Percentiles rank a stretch among this genome's conserved stretches.
Conservation (phyloP, 2,797 vertebrate genomes). For the Coreius guichenoti region DNA sequence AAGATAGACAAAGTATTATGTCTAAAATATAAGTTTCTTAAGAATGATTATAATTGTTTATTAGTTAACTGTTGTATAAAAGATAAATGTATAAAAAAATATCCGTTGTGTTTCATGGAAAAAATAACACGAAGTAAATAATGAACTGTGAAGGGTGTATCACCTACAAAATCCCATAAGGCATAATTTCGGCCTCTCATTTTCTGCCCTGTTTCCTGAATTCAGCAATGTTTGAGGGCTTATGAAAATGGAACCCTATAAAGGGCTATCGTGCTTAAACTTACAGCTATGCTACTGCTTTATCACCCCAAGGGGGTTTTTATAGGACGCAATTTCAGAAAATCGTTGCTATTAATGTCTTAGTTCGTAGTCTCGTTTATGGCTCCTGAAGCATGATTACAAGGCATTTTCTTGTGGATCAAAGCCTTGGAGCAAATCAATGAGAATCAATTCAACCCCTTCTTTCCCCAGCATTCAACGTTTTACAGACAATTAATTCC, state of each 20-base stretch:
- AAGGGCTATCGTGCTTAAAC: slow-evolving; percentile 35
- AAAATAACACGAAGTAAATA: not conserved
- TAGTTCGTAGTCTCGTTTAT: slow-evolving; percentile 47
- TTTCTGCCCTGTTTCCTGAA: slow-evolving; percentile 2
- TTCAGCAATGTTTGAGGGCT: slow-evolving; percentile 16
- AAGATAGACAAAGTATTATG: not conserved
- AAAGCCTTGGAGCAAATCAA: slow-evolving; percentile 59
- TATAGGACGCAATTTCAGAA: slow-evolving; percentile 42
- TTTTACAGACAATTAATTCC: slow-evolving; percentile 61
- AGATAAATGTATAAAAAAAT: not conserved
- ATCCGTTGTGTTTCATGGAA: not conserved
- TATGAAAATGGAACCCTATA: slow-evolving; percentile 23
- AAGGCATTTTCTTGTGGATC: slow-evolving; percentile 61
- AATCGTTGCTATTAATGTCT: slow-evolving; percentile 42
- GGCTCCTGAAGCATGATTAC: slow-evolving; percentile 56
- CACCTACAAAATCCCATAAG: not conserved
- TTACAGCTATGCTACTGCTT: slow-evolving; percentile 27
- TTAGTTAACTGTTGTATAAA: slow-evolving; percentile 1
- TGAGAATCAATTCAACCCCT: slow-evolving; percentile 60
- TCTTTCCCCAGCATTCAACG: slow-evolving; percentile 44
- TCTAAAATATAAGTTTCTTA: not conserved
- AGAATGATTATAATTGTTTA: not conserved
- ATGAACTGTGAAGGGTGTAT: not conserved
- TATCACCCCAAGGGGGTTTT: slow-evolving; percentile 50
- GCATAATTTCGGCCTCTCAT: not conserved